Evolutionary conservation across 2,113 vertebrate species (phyloP).

Genomic region (Sarotherodon lohbergeri): DNA sequence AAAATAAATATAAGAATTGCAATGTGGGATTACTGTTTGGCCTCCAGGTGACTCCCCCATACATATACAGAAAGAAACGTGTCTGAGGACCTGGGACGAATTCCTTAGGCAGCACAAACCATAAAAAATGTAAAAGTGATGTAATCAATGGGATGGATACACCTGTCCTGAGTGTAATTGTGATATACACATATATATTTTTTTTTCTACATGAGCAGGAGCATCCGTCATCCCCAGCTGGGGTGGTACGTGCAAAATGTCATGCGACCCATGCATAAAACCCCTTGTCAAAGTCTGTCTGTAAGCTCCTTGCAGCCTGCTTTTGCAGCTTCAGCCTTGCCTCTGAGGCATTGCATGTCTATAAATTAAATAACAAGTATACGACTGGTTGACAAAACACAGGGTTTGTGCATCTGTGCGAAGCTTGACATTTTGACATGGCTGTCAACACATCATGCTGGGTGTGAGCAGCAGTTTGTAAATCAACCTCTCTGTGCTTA

Average conservation of each 20-base stretch:
- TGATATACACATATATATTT: neutral
- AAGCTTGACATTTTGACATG: constrained; percentile 30
- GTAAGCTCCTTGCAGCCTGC: constrained; percentile 6
- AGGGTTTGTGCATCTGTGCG: constrained; percentile 45
- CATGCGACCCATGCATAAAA: constrained; percentile 25
- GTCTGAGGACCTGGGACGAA: constrained; percentile 1
- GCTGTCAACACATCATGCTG: constrained; percentile 52
- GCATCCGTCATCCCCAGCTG: constrained; percentile 34
- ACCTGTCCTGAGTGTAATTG: constrained; percentile 34
- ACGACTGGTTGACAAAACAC: constrained; percentile 55
- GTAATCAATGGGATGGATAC: constrained; percentile 24
- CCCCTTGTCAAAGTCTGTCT: constrained; percentile 1
- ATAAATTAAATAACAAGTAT: constrained; percentile 72
- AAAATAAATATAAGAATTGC: neutral
- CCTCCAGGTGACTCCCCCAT: constrained; percentile 7
- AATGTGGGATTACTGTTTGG: neutral
- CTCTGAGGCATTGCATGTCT: constrained; percentile 40
- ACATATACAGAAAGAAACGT: neutral
- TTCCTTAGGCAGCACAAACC: constrained; percentile 22
- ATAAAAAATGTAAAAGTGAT: constrained; percentile 4
- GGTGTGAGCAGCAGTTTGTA: constrained; percentile 53
- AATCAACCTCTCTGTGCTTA: constrained; percentile 47
- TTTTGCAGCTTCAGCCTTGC: constrained; percentile 32
- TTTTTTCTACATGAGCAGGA: neutral
- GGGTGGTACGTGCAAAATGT: constrained; percentile 13